Evolutionary conservation across 2,113 vertebrate species (phyloP).

Genomic region (Python bivittatus): DNA sequence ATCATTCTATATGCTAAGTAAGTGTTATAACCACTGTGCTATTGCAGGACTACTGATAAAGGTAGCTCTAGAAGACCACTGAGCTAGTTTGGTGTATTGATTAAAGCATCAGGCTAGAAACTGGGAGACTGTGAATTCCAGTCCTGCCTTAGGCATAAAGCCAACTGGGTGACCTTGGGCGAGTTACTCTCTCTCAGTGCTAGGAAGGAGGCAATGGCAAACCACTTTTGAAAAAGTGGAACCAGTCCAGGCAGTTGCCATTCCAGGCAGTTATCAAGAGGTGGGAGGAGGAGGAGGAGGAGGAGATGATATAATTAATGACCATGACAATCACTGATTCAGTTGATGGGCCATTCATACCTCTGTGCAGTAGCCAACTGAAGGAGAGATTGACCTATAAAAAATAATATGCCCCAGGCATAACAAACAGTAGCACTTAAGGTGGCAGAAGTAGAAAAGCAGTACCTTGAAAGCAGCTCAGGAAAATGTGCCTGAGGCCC

Average conservation of each 20-base stretch:
- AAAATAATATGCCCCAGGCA: not conserved
- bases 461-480: not conserved
- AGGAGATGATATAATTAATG: no score
- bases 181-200: no score
- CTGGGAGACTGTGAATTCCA: no score
- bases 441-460: not conserved
- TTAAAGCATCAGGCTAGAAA: not conserved
- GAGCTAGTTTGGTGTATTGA: not conserved
- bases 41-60: not conserved
- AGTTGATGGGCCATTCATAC: not conserved
- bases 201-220: no score
- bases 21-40: not conserved
- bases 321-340: not conserved
- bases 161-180: no score
- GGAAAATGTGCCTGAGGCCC: not conserved
- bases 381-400: not conserved
- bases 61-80: not conserved
- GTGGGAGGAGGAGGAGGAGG: no score
- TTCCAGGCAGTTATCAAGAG: no score
- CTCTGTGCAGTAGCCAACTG: not conserved
- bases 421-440: not conserved
- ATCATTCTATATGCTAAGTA: not conserved
- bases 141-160: no score
- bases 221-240: no score
- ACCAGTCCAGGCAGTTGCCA: no score